Evolutionary conservation across 2,113 vertebrate genomes (phyloP).

Genomic region (Neogale vison): DNA sequence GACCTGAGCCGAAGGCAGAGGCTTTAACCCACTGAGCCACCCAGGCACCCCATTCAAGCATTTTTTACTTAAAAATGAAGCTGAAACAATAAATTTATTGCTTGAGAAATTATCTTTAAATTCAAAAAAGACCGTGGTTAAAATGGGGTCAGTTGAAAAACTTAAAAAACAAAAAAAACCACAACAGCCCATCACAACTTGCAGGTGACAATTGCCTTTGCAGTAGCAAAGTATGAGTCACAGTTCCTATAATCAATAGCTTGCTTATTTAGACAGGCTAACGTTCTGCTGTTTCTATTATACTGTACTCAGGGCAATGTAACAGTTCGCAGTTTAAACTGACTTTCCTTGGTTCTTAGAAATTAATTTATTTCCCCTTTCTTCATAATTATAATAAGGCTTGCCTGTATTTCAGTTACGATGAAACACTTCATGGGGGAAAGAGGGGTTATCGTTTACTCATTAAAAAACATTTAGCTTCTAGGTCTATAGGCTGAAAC

Average conservation of each 20-base stretch:
- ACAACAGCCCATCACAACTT: background rate
- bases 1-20: too few relatives aligned
- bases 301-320: too few relatives aligned
- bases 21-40: too few relatives aligned
- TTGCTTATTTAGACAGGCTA: background rate
- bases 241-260: background rate
- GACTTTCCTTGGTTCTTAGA: background rate
- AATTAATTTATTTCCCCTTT: background rate
- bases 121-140: background rate
- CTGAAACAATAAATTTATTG: background rate
- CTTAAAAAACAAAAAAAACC: background rate
- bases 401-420: background rate
- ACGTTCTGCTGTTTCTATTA: background rate
- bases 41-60: background rate
- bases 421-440: background rate
- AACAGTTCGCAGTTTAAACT: background rate
- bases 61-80: conserved; percentile 43
- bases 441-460: background rate
- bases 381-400: background rate
- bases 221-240: background rate
- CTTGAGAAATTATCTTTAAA: background rate
- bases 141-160: background rate
- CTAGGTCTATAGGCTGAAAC: background rate
- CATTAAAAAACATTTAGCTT: background rate
- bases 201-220: background rate